A percentile compares a stretch with the other conserved stretches of the same genome.
These are phyloP conservation scores for Cancer borealis DNA, from an alignment of 2,888 invertebrate genomes.

Conservation along the genomic window DNA sequence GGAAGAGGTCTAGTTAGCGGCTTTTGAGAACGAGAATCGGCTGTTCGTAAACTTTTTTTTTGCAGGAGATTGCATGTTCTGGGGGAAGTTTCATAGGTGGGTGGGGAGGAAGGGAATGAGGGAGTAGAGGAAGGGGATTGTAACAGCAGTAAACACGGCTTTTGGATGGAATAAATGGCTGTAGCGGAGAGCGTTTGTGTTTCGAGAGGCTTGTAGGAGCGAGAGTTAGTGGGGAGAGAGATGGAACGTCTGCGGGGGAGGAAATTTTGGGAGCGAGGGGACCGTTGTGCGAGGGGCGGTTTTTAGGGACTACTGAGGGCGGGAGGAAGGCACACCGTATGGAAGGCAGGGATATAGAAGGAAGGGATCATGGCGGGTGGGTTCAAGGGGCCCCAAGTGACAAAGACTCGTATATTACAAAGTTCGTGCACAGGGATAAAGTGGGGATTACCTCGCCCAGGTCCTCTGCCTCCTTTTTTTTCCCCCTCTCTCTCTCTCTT, in stretches of 20 bases:
- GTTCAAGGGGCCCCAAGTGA: conserved; percentile 38
- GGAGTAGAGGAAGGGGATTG: not conserved
- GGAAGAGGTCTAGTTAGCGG: not conserved
- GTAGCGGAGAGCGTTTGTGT: not conserved
- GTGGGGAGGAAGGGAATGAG: not conserved
- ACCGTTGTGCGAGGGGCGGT: not conserved
- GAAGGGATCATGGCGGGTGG: not conserved
- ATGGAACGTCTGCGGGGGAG: conserved; percentile 1
- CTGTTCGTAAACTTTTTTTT: not conserved
- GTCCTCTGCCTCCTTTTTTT: not conserved
- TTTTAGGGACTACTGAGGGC: not conserved
- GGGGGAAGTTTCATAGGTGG: not conserved
- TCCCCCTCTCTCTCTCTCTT: not conserved
- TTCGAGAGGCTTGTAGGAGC: not conserved
- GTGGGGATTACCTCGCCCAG: conserved; percentile 37
- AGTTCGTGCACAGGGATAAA: conserved; percentile 55
- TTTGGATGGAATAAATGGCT: not conserved
- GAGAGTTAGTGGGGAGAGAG: conserved; percentile 6
- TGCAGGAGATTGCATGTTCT: not conserved
- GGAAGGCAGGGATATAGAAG: conserved; percentile 1
- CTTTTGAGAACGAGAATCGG: not conserved
- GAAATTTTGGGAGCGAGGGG: not conserved
- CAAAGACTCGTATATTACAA: conserved; percentile 60
- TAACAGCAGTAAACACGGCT: conserved; percentile 7
- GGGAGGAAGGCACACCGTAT: not conserved